A percentile compares a stretch with the other conserved stretches of the same genome.
These are phyloP conservation scores for Xenopus laevis DNA, from an alignment of 2,113 vertebrate species.

Conservation along the genomic window DNA sequence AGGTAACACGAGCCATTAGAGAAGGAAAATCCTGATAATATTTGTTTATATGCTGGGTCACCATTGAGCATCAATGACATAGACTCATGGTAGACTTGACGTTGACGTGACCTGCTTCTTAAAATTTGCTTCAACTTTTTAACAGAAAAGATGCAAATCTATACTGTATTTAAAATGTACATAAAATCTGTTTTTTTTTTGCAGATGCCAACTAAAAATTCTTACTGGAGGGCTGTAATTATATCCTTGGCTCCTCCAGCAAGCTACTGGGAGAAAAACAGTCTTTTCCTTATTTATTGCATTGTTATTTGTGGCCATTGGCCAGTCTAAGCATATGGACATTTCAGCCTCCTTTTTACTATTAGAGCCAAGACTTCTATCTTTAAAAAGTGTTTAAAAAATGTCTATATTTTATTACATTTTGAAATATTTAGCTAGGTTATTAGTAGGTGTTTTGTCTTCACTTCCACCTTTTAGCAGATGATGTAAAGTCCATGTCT, in stretches of 20 bases:
- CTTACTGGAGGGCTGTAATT: slow-evolving; percentile 7
- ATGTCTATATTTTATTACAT: slow-evolving; percentile 38
- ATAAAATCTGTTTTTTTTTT: neutral
- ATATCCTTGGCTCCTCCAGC: slow-evolving; percentile 15
- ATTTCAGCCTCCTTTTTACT: slow-evolving; percentile 27
- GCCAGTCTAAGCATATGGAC: slow-evolving; percentile 33
- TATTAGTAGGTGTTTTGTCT: slow-evolving; percentile 41
- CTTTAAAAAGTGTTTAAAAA: slow-evolving; percentile 31
- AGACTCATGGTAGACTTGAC: too few relatives aligned
- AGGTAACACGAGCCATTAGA: too few relatives aligned
- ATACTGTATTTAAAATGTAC: neutral
- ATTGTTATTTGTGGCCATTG: slow-evolving; percentile 21
- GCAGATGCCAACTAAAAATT: slow-evolving; percentile 16
- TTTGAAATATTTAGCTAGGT: slow-evolving; percentile 33
- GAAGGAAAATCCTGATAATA: too few relatives aligned
- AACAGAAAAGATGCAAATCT: neutral
- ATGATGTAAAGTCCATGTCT: slow-evolving; percentile 27
- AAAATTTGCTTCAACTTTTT: too few relatives aligned
- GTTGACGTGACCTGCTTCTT: too few relatives aligned
- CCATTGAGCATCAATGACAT: too few relatives aligned
- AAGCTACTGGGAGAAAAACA: slow-evolving; percentile 16
- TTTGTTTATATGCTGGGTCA: too few relatives aligned
- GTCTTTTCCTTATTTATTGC: slow-evolving; percentile 29
- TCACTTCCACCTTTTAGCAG: slow-evolving; percentile 12
- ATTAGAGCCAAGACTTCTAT: slow-evolving; percentile 34